Conservation (phyloP, 2,888 invertebrate genomes). For the Diaperis boleti region DNA sequence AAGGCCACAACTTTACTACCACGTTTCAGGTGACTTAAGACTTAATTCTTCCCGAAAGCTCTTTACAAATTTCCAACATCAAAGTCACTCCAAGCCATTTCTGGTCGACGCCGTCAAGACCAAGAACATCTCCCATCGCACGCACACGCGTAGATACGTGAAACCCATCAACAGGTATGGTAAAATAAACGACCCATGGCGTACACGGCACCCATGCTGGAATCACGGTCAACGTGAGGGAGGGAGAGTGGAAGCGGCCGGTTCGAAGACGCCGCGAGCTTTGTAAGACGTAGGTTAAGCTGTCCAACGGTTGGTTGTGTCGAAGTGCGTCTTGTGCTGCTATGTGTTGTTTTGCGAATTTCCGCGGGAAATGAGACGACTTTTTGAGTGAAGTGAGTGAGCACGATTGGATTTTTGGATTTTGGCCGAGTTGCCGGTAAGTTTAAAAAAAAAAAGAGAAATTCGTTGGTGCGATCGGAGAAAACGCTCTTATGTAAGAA, state of each 20-base stretch:
- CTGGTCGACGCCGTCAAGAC: too few species aligned
- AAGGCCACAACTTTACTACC: too few species aligned
- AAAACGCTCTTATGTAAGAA: not conserved
- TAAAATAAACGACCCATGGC: conserved; percentile 12
- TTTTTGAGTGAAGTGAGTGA: too few species aligned
- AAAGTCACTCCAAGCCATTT: too few species aligned
- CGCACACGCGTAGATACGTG: not conserved
- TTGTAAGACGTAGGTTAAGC: conserved; percentile 18
- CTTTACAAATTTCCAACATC: too few species aligned
- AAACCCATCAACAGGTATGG: conserved; percentile 18
- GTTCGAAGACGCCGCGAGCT: conserved; percentile 16
- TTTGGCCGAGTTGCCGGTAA: not conserved
- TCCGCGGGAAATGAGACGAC: conserved; percentile 3
- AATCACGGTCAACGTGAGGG: conserved; percentile 39
- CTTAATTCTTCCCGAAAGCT: too few species aligned
- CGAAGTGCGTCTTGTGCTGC: too few species aligned
- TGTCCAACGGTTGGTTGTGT: not conserved
- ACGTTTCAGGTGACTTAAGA: too few species aligned
- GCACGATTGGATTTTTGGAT: not conserved
- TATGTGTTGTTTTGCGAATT: conserved; percentile 7
- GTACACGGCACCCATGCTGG: too few species aligned
- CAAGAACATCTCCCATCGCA: not conserved
- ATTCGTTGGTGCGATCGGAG: not conserved
- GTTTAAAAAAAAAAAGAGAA: not conserved
- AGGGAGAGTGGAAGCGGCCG: conserved; percentile 30